Base-by-base conservation (phyloP, 2,797 vertebrate species). In the Pygocentrus nattereri region DNA sequence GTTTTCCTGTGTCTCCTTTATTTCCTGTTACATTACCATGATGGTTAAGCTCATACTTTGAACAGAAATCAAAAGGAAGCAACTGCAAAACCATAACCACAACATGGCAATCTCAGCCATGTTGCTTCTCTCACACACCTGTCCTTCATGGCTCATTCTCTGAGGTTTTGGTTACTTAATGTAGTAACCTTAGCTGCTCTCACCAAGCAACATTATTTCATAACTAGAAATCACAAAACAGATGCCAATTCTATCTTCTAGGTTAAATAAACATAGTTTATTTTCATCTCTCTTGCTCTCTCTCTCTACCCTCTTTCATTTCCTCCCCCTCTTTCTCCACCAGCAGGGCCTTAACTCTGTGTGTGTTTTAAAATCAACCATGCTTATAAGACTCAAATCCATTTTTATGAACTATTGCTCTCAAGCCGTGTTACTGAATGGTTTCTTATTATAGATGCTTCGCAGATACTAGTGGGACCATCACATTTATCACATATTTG, bases 1-100 rank as follows among this genome's bases (percentile, higher is more conserved):
- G 31, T 10, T 58, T 59, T 74, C 73, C 38, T 27, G 23, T 62
- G 38, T 49, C 6, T 54, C 18, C 13, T 0, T 2, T 6, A 34
- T 34, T 34, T 34, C 34, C 41, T 44, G 41, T 64, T 18, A 50
- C 31, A 31, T 7, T 31, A 78, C 61, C 61, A 34, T 23, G 3
- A 21, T 25, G 74, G 13, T n/a, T 30, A 49, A 15, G 19, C 41
- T 12, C 18, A 6, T 38, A 74, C 38, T 5, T 73, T 34, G 23
- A 58, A 54, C 75, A 49, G 50, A 34, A 54, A 27, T 56, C 49
- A 47, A n/a, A n/a, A 73, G 67, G 23, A 64, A 72, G 31, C 19
- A 64, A 19, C 30, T 71, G 25, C 47, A 49, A 50, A 73, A 68
- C 38, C 34, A 38, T 7, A n/a, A 54, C 69, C 44, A 71, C 54